A percentile compares a stretch with the other conserved stretches of the same genome.
Evolutionary conservation across 2,113 vertebrate genomes (phyloP).

Genomic region (Crotalus horridus): DNA sequence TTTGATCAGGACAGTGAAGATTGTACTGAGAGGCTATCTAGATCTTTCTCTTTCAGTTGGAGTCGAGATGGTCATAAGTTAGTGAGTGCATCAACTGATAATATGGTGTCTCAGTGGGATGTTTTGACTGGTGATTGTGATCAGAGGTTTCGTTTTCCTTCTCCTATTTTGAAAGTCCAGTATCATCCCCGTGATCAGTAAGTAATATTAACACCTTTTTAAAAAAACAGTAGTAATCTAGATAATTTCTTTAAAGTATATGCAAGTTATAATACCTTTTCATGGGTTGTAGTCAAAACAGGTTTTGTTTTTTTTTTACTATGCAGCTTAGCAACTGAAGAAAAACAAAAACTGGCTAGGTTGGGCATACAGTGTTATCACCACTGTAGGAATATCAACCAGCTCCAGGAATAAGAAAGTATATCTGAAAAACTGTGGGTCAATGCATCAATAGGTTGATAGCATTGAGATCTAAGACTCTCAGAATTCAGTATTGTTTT

Average conservation of each 20-base stretch:
- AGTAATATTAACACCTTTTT: conserved; percentile 57
- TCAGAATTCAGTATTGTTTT: not conserved
- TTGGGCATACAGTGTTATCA: not conserved
- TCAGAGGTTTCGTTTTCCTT: conserved; percentile 95
- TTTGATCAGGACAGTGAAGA: not conserved
- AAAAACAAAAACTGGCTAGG: not conserved
- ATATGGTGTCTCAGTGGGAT: conserved; percentile 98
- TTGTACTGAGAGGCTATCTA: not conserved
- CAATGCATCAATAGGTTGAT: not conserved
- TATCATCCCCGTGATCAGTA: conserved; percentile 95
- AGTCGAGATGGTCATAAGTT: conserved; percentile 97
- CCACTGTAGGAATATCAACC: not conserved
- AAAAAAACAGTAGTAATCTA: not conserved
- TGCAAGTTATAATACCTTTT: not conserved
- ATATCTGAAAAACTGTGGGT: not conserved
- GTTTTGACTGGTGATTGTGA: conserved; percentile 96
- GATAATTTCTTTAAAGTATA: not conserved
- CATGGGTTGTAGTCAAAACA: not conserved
- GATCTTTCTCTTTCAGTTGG: conserved; percentile 75
- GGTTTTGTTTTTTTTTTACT: not conserved
- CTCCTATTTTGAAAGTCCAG: conserved; percentile 94
- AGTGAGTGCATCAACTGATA: conserved; percentile 95
- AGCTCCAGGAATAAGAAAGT: not conserved
- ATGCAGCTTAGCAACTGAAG: not conserved
- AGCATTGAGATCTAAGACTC: not conserved